Evolutionary conservation across 2,888 invertebrate genomes (phyloP).

Genomic region (Imbricaverruca yamaguchii): DNA sequence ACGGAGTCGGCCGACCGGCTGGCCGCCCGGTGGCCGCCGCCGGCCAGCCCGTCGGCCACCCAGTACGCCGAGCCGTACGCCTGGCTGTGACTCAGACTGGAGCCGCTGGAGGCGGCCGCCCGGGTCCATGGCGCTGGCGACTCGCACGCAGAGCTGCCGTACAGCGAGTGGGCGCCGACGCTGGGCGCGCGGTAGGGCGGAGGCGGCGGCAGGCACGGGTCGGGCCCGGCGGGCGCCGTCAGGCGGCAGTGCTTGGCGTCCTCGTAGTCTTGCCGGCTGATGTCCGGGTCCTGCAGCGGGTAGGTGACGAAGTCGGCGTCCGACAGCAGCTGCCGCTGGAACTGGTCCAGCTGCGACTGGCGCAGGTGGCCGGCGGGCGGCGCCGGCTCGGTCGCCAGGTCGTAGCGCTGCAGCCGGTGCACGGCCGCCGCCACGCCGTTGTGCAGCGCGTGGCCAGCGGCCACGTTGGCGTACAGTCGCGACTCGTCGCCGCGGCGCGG

Average conservation of each 20-base stretch:
- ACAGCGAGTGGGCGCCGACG: constrained; percentile 66
- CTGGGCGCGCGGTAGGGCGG: constrained; percentile 55
- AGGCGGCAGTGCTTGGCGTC: constrained; percentile 62
- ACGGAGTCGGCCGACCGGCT: background rate
- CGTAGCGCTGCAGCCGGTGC: constrained; percentile 43
- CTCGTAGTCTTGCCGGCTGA: constrained; percentile 83
- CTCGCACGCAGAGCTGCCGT: constrained; percentile 1
- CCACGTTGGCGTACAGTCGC: constrained; percentile 40
- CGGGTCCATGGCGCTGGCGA: background rate
- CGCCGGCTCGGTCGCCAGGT: constrained; percentile 45
- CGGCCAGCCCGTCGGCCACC: background rate
- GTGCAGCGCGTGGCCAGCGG: background rate
- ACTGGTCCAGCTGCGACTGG: constrained; percentile 54
- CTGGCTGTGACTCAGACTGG: background rate
- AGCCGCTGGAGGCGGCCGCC: background rate
- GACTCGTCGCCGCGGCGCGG: constrained; percentile 40
- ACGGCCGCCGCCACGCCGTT: constrained; percentile 49
- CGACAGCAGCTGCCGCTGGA: constrained; percentile 80
- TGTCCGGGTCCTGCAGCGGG: constrained; percentile 77
- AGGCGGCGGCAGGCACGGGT: constrained; percentile 49
- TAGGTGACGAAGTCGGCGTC: constrained; percentile 89
- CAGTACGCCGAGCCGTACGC: constrained; percentile 5
- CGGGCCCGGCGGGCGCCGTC: constrained; percentile 40
- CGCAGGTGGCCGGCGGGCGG: constrained; percentile 56
- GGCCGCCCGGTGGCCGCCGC: background rate